Evolutionary conservation across 2,888 invertebrate genomes (phyloP).

Genomic region (Endomychus coccineus): DNA sequence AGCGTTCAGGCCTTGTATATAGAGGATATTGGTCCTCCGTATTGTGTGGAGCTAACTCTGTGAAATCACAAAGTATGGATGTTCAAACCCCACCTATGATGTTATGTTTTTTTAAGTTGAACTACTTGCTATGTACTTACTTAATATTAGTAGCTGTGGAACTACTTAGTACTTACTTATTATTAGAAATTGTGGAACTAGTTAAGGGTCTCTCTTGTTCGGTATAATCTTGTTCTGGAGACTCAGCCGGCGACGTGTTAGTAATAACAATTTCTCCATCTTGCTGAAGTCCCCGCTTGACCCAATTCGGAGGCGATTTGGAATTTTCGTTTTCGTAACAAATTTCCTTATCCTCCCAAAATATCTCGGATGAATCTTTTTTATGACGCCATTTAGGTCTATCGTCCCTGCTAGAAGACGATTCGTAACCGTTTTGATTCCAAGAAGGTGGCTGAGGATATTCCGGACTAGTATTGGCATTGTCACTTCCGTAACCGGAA

Average conservation of each 20-base stretch:
- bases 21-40: too few species aligned
- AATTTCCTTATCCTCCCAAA: slow-evolving; percentile 52
- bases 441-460: slow-evolving; percentile 15
- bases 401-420: slow-evolving; percentile 50
- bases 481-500: slow-evolving; percentile 78
- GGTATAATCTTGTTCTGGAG: slow-evolving; percentile 40
- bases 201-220: slow-evolving; percentile 40
- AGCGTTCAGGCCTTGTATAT: too few species aligned
- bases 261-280: slow-evolving; percentile 45
- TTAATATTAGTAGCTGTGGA: too few species aligned
- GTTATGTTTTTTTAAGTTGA: too few species aligned
- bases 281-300: slow-evolving; percentile 48
- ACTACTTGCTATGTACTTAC: too few species aligned
- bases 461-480: slow-evolving; percentile 47
- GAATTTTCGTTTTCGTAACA: slow-evolving; percentile 6
- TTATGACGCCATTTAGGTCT: slow-evolving; percentile 69
- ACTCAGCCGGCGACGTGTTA: slow-evolving; percentile 42
- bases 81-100: too few species aligned
- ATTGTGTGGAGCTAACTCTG: too few species aligned
- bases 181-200: slow-evolving; percentile 27
- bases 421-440: slow-evolving; percentile 33
- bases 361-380: slow-evolving; percentile 46
- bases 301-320: slow-evolving; percentile 46
- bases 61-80: too few species aligned
- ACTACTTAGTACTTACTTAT: too few species aligned